Evolutionary conservation across 30 jellyfish, hydroid and myxozoan genomes (phyloP), one percentile per base, ranked within the genome.

Genomic region (Cassiopea andromeda): DNA sequence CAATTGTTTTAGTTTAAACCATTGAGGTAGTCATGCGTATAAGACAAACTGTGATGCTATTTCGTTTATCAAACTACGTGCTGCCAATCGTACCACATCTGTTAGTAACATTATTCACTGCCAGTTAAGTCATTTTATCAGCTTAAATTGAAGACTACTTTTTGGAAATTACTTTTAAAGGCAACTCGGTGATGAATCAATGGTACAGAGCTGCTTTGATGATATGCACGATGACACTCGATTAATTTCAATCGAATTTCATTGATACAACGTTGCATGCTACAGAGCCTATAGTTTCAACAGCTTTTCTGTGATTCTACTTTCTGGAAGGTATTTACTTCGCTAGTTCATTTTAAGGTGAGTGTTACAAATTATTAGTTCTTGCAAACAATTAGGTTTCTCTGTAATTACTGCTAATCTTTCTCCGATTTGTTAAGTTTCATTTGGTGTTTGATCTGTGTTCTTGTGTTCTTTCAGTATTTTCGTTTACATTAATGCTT

Each of bases 191-290:
- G 15, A 64, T 64, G 73, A 64, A 64, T 17, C 38, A 64, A 9
- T 58, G 68, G 14, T 58, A 58, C 68, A 64, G 43, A 13, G 15
- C 15, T 14, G 54, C 86, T 54, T 43, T 15, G 16, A 18, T 3
- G 90, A 81, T 47, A 47, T 48, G 90, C 90, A 59, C 73, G 72
- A 67, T 61, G 72, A 43, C 17, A 8, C 58, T 67, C 49, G 59
- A 18, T 81, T 44, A 61, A 60, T 57, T 47, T 81, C 67, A 45
- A 81, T 81, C 14, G 69, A 64, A 81, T 81, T 81, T 81, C 44
- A 18, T 77, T 77, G 86, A 77, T 77, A 77, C 86, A 77, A 77
- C 18, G 86, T 77, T 48, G 86, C 86, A 77, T 77, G 75, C 48
- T 77, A 10, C 12, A 54, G 64, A 10, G 12, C 64, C 10, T 54